These are phyloP conservation scores for Lepidurus apus DNA, from an alignment of 1,140 invertebrate species.

Conservation along the genomic window DNA sequence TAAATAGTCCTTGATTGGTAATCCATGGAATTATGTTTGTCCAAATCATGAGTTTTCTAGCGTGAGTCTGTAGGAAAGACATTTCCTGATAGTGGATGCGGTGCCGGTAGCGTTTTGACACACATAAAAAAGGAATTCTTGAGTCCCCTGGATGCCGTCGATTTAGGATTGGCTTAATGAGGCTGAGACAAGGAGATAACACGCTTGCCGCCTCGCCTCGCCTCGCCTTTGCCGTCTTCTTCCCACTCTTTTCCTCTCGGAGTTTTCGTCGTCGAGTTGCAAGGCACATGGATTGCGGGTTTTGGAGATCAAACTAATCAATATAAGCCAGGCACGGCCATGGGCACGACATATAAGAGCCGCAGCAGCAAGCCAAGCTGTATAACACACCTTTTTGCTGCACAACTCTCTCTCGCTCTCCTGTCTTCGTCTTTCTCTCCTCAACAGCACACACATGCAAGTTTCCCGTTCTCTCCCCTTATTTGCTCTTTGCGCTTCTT, in stretches of 20 bases:
- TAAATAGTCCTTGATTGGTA: too few species aligned
- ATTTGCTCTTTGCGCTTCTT: not conserved
- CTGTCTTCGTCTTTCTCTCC: too few species aligned
- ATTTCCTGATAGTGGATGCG: not conserved
- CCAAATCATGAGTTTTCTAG: too few species aligned
- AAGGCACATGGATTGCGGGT: not conserved
- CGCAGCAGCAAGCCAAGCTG: not conserved
- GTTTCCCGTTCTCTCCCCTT: not conserved
- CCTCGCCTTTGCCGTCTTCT: not conserved
- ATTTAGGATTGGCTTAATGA: constrained; percentile 4
- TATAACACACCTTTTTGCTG: not conserved
- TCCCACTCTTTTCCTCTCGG: not conserved
- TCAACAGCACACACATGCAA: too few species aligned
- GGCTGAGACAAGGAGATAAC: constrained; percentile 11
- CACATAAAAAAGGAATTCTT: too few species aligned
- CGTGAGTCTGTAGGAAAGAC: not conserved
- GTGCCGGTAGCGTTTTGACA: not conserved
- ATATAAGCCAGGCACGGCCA: not conserved
- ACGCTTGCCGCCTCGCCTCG: not conserved
- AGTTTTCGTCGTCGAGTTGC: not conserved
- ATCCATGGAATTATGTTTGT: too few species aligned
- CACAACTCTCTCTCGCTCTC: too few species aligned
- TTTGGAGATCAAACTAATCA: constrained; percentile 15
- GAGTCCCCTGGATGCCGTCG: not conserved
- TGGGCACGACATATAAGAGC: not conserved